phyloP scores from a whole-genome alignment of 2,888 invertebrate species.

The Mesorhabditis spiculigera region DNA sequence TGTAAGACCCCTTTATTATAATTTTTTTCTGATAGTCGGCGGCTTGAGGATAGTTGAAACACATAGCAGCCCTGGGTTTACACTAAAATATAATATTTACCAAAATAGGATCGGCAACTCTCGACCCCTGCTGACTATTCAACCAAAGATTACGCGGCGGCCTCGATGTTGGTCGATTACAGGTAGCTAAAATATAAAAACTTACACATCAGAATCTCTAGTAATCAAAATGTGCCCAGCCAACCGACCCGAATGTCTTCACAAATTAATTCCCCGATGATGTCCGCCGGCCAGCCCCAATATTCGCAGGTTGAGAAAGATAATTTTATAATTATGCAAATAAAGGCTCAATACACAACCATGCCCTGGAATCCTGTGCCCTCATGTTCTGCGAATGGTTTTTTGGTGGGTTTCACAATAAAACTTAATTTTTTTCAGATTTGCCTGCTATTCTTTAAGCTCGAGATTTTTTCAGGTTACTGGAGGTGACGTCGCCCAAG shows the following conservation, averaged over 20 bases:
- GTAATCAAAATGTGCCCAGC: conserved; percentile 10
- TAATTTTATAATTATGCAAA: not conserved
- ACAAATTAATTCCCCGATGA: conserved; percentile 34
- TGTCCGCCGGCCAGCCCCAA: conserved; percentile 24
- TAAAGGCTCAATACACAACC: not conserved
- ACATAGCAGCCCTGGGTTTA: no score
- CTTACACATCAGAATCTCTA: conserved; percentile 1
- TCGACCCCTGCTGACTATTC: not conserved
- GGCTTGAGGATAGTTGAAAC: no score
- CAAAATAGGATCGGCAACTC: conserved; percentile 15
- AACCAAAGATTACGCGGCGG: conserved; percentile 29
- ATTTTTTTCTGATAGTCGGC: no score
- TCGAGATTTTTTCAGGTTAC: not conserved
- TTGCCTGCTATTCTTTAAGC: not conserved
- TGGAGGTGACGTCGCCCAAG: conserved; percentile 3
- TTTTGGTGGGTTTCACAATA: not conserved
- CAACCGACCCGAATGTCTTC: conserved; percentile 23
- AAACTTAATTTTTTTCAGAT: not conserved
- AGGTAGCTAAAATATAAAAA: conserved; percentile 14
- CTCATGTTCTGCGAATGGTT: not conserved
- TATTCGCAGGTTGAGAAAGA: conserved; percentile 16
- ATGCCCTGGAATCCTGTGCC: not conserved
- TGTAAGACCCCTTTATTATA: no score
- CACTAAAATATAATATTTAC: not conserved
- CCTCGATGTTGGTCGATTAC: conserved; percentile 38